These are phyloP conservation scores for Synergus umbraculus DNA, from an alignment of 2,888 invertebrate species.

Conservation along the genomic window DNA sequence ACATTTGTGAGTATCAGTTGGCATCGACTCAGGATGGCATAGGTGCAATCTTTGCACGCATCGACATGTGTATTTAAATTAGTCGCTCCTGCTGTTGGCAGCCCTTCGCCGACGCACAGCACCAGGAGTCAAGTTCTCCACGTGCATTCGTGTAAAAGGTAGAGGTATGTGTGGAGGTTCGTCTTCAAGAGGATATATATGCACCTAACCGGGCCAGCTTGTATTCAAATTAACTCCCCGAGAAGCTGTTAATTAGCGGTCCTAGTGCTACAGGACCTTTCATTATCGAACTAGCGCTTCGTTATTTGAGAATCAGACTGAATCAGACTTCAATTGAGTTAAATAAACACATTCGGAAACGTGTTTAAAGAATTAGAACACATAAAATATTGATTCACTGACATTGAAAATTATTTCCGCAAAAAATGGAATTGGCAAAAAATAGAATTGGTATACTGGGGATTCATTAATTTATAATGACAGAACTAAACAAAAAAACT, in stretches of 20 bases:
- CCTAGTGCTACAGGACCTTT: slow-evolving; percentile 66
- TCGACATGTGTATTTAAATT: slow-evolving; percentile 77
- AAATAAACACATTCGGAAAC: too few species aligned
- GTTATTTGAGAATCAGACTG: slow-evolving; percentile 56
- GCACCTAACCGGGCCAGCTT: slow-evolving; percentile 51
- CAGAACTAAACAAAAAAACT: too few species aligned
- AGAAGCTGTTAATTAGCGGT: slow-evolving; percentile 74
- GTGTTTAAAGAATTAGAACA: too few species aligned
- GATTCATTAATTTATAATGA: too few species aligned
- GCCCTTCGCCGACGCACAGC: slow-evolving; percentile 52
- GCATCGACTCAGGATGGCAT: slow-evolving; percentile 57
- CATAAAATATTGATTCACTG: too few species aligned
- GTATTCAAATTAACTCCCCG: slow-evolving; percentile 73
- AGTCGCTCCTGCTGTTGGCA: slow-evolving; percentile 72
- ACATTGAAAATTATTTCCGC: too few species aligned
- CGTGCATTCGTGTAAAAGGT: slow-evolving; percentile 17
- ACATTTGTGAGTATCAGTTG: slow-evolving; percentile 47
- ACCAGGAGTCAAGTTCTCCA: slow-evolving; percentile 6
- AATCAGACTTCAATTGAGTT: too few species aligned
- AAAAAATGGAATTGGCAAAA: too few species aligned
- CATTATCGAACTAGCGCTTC: slow-evolving; percentile 66
- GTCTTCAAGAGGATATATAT: slow-evolving; percentile 40
- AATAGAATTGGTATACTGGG: too few species aligned
- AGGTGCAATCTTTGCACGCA: slow-evolving; percentile 75
- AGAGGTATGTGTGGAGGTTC: slow-evolving; percentile 19